Base-by-base conservation (phyloP, 2,797 vertebrate species). In the Kryptopterus vitreolus region DNA sequence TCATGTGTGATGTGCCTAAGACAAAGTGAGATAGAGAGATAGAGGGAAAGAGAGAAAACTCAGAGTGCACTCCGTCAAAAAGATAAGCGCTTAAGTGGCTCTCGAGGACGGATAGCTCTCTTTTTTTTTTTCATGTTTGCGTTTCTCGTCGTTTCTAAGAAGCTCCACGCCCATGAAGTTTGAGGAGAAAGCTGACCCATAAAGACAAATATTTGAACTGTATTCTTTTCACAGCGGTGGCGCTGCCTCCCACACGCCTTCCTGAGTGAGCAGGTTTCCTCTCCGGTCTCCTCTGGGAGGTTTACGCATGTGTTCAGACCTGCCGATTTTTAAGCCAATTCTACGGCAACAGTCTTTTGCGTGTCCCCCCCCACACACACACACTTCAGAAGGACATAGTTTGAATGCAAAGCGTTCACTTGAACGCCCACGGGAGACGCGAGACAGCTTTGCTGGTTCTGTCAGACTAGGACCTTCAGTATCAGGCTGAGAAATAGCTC, bases 31-130 rank as follows among this genome's bases (percentile, higher is more conserved):
- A 91, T 87, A 88, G 90, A 88, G 72, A 83, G 52, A 33, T 35
- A 61, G 69, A 70, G 48, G 50, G 66, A 55, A 61, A 87, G 85
- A 85, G 50, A 81, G 82, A 78, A 9, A 38, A 43, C 38, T 10
- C 38, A 9, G 90, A 22, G 68, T 91, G 88, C 85, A 89, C 16
- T 88, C 87, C 85, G 84, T 70, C 57, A 46, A 29, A 46, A 3
- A 91, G 92, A 93, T 92, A 92, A 92, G 91, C 87, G 6, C 90
- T 87, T 91, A 92, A 91, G 90, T 91, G 90, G 87, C 87, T 90
- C 79, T 90, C 85, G 75, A 87, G 87, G 88, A 88, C 88, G 89
- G 90, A 89, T 87, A 86, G 68, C 81, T 48, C 66, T 69, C 88
- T 86, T 65, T 83, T 83, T 83, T 88, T 86, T 65, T 83, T 83